Base-by-base conservation (phyloP, 2,888 invertebrate species). In the Tanypteryx hageni region DNA sequence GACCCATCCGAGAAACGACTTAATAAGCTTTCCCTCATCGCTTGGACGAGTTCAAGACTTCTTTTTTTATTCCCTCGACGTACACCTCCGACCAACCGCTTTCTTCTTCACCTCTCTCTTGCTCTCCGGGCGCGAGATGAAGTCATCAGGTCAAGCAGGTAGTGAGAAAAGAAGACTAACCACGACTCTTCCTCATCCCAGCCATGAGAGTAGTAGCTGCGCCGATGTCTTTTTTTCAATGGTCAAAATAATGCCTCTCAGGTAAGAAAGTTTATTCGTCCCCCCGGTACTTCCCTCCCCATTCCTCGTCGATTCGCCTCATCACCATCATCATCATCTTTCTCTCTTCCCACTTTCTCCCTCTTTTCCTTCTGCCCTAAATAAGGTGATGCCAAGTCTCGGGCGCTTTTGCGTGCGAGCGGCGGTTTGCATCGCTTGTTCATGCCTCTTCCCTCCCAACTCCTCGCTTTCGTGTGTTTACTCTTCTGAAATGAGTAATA, bases 71-170 rank as follows among this genome's bases (percentile, higher is more conserved):
- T 31, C 44, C 18, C 31, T 9, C 31, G 31, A 8, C 27, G 11
- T 44, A 27, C 82, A 13, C 82, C 44, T 82, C 31, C 18, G 31
- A 82, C 31, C 27, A 31, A 76, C 18, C 44, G 16, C 83, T 82
- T 82, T 82, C 82, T 11, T 56, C 57, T 57, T 7, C 14, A 13
- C 59, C 27, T 27, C 31, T 16, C 31, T 86, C 85, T 86, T 9
- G 13, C 86, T 86, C 85, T 86, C 16, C n/a, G 59, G 22, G 14
- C 31, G 59, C 86, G 16, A 44, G 86, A 61, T 86, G 86, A 86
- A 86, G 86, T 86, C 86, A 86, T 61, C 86, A 86, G 86, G 86
- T 86, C 86, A 86, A 64, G 86, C 61, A 86, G 86, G 86, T 86
- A 59, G 56, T 7, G 83, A 44, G 56, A 11, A 27, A 18, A 16